phyloP scores from a whole-genome alignment of 2,113 vertebrate species.

The Spilogale gracilis region DNA sequence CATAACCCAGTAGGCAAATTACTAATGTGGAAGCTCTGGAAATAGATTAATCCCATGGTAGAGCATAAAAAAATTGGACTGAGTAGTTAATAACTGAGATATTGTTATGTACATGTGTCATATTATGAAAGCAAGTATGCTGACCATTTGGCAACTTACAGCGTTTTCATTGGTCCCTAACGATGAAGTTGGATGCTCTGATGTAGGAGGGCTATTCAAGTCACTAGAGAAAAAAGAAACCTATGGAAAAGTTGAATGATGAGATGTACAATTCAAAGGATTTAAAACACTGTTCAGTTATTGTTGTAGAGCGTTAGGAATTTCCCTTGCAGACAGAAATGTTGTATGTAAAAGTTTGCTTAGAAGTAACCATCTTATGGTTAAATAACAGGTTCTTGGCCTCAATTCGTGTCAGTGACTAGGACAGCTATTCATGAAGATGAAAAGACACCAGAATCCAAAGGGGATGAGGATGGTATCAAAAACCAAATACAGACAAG shows the following conservation, averaged over 20 bases:
- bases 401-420: neutral
- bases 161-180: neutral
- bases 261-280: neutral
- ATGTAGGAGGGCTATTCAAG: neutral
- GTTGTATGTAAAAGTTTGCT: slow-evolving; percentile 9
- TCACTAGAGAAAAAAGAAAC: neutral
- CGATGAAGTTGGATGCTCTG: neutral
- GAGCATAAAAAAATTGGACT: neutral
- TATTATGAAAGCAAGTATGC: neutral
- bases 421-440: neutral
- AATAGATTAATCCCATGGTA: slow-evolving; percentile 2
- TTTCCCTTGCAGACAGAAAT: slow-evolving; percentile 11
- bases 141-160: neutral
- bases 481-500: neutral
- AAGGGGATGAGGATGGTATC: neutral
- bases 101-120: neutral
- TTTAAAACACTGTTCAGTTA: slow-evolving; percentile 10
- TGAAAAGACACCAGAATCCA: neutral
- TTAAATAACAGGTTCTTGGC: neutral
- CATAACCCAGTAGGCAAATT: neutral
- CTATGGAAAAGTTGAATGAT: slow-evolving; percentile 20
- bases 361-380: neutral
- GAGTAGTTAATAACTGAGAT: neutral
- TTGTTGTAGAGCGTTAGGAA: neutral
- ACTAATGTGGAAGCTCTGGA: slow-evolving; percentile 27